Conservation (phyloP, 2,888 invertebrate species). For the Microctonus brassicae region DNA sequence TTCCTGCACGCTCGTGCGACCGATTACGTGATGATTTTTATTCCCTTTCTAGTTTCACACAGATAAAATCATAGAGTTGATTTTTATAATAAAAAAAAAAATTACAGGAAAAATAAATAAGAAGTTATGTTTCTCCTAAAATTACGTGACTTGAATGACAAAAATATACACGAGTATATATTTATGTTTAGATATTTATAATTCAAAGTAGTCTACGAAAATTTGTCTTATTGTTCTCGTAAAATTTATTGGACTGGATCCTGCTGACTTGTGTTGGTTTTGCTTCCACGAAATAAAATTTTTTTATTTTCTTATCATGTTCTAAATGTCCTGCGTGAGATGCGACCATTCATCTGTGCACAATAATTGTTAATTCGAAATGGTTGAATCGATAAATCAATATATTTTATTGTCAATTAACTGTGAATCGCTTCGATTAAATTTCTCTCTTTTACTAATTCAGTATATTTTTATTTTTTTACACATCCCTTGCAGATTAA, state of each 20-base stretch:
- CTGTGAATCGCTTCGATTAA: slow-evolving; percentile 3
- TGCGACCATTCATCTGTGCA: slow-evolving; percentile 36
- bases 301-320: not conserved
- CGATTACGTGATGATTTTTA: slow-evolving; percentile 35
- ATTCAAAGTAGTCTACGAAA: not conserved
- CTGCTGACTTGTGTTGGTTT: not conserved
- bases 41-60: slow-evolving; percentile 30
- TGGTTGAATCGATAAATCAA: slow-evolving; percentile 21
- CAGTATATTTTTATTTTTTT: not conserved
- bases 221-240: slow-evolving; percentile 18
- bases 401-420: slow-evolving; percentile 19
- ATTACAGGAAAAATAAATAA: not conserved
- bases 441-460: not conserved
- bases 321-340: slow-evolving; percentile 33
- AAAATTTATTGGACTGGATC: slow-evolving; percentile 27
- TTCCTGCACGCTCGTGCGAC: slow-evolving; percentile 28
- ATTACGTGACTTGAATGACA: slow-evolving; percentile 31
- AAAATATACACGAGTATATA: not conserved
- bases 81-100: not conserved
- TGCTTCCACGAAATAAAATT: not conserved
- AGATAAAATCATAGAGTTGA: slow-evolving; percentile 28
- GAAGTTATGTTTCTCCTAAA: not conserved
- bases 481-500: not conserved
- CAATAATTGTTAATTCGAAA: slow-evolving; percentile 19
- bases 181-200: not conserved